Conservation (phyloP, 2,888 invertebrate species). For the Campopleginae sp. region DNA sequence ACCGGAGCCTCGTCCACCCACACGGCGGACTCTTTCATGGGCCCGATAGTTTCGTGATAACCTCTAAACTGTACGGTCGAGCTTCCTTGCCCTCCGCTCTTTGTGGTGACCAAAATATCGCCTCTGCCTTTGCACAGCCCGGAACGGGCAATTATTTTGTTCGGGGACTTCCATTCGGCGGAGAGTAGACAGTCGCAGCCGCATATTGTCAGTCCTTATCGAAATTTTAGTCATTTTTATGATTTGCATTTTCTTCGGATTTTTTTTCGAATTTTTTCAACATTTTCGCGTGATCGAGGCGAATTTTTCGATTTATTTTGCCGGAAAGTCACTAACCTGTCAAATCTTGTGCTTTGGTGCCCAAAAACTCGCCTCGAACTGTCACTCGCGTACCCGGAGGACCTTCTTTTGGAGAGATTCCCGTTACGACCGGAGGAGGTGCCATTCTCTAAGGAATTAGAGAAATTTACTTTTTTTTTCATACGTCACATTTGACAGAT, state of each 20-base stretch:
- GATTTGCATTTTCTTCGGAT: neutral
- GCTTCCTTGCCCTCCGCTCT: constrained; percentile 93
- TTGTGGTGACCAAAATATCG: constrained; percentile 95
- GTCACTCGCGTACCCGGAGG: constrained; percentile 98
- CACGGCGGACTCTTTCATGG: constrained; percentile 98
- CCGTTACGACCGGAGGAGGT: constrained; percentile 95
- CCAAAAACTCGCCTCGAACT: constrained; percentile 98
- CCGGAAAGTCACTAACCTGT: constrained; percentile 87
- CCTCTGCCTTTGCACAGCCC: constrained; percentile 96
- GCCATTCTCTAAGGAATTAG: constrained; percentile 84
- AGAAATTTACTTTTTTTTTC: neutral
- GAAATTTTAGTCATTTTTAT: neutral
- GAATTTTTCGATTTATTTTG: neutral
- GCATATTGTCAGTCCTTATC: constrained; percentile 95
- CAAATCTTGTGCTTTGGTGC: constrained; percentile 93
- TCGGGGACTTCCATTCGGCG: constrained; percentile 98
- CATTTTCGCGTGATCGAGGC: neutral
- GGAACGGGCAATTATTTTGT: constrained; percentile 98
- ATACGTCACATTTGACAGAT: neutral
- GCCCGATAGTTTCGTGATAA: constrained; percentile 94
- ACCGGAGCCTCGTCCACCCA: constrained; percentile 99
- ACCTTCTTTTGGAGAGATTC: constrained; percentile 99
- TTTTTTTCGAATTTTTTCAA: neutral
- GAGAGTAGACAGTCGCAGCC: constrained; percentile 97
- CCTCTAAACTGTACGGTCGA: constrained; percentile 96